Evolutionary conservation across 2,113 vertebrate genomes (phyloP).

Genomic region (Brienomyrus longianalis): DNA sequence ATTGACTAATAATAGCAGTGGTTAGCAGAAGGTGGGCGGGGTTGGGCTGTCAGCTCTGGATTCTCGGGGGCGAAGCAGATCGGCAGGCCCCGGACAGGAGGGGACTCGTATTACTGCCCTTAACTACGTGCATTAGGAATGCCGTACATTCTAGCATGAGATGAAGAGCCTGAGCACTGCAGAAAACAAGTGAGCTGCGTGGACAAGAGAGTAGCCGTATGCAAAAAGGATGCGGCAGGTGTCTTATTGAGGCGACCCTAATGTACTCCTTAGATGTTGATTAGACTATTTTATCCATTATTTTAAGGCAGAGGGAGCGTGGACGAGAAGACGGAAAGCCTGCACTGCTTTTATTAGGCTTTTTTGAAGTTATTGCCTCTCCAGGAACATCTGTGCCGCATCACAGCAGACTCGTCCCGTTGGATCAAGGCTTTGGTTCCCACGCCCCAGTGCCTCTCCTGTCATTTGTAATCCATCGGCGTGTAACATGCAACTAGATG

Average conservation of each 20-base stretch:
- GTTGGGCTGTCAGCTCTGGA: not conserved
- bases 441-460: not conserved
- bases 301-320: not conserved
- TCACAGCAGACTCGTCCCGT: not conserved
- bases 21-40: not conserved
- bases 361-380: not conserved
- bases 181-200: not conserved
- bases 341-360: not conserved
- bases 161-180: not conserved
- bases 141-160: not conserved
- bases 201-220: not conserved
- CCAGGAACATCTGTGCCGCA: not conserved
- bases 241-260: not conserved
- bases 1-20: not conserved
- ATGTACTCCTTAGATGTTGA: not conserved
- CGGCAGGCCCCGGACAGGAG: not conserved
- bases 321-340: not conserved
- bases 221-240: not conserved
- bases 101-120: not conserved
- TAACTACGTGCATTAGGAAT: not conserved
- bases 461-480: not conserved
- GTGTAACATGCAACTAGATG: not conserved
- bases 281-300: constrained; percentile 1
- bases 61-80: not conserved
- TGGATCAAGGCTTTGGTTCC: not conserved